Percentiles rank a stretch among this genome's conserved stretches.
Evolutionary conservation across 2,797 vertebrate species (phyloP).

Genomic region (Schizothorax lantsangensis): DNA sequence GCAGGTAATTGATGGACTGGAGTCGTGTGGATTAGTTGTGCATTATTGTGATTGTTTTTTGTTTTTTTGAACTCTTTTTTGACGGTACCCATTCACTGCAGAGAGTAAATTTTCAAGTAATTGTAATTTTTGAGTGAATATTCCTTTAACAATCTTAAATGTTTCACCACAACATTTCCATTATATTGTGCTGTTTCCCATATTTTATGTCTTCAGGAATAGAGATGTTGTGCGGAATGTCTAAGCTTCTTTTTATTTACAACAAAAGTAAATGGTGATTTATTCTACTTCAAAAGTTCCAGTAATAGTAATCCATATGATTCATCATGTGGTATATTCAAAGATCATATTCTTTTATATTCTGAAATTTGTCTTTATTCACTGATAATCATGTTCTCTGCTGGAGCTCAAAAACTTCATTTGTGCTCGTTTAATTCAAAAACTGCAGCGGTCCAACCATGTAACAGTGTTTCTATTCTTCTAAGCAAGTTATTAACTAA

Average conservation of each 20-base stretch:
- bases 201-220: background rate
- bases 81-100: too few species aligned
- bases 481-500: background rate
- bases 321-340: background rate
- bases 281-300: background rate
- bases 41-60: background rate
- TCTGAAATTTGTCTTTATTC: background rate
- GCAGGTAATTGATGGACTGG: background rate
- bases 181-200: too few species aligned
- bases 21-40: background rate
- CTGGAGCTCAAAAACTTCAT: background rate
- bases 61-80: too few species aligned
- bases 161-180: background rate
- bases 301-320: background rate
- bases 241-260: background rate
- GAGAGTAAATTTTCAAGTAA: too few species aligned
- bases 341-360: background rate
- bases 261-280: background rate
- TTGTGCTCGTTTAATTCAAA: background rate
- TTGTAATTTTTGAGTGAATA: too few species aligned
- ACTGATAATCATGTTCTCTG: background rate
- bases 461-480: background rate
- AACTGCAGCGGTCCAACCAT: background rate
- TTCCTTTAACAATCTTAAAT: background rate
- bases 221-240: background rate